Evolutionary conservation across 1,140 invertebrate genomes (phyloP).

Genomic region (Brachionus sp.): DNA sequence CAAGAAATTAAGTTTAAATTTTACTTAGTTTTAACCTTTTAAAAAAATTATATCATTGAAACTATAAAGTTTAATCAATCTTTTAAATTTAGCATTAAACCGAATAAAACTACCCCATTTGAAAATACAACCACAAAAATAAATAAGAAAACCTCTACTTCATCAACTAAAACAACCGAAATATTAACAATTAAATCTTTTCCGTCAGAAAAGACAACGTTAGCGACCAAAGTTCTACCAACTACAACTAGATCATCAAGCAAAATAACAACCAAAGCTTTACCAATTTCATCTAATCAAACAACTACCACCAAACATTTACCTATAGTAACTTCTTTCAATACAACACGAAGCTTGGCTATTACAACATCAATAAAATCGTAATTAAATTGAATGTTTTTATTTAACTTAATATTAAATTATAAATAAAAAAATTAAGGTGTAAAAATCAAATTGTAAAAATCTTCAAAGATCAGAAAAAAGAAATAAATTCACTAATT

Average conservation of each 20-base stretch:
- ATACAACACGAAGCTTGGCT: neutral
- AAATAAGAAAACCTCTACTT: too few relatives aligned
- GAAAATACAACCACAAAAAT: neutral
- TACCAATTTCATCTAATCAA: neutral
- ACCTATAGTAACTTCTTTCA: too few relatives aligned
- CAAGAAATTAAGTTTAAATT: too few relatives aligned
- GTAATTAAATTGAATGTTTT: neutral
- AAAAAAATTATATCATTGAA: too few relatives aligned
- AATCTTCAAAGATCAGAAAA: neutral
- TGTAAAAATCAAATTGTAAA: neutral
- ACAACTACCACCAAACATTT: neutral
- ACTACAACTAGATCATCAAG: neutral
- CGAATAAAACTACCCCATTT: neutral
- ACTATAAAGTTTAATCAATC: too few relatives aligned
- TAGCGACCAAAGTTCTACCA: neutral
- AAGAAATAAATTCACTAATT: constrained; percentile 12
- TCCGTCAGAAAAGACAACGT: neutral
- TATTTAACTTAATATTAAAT: too few relatives aligned
- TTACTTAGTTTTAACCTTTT: too few relatives aligned
- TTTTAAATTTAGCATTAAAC: neutral
- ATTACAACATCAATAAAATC: neutral
- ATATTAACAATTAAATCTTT: neutral
- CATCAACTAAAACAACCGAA: neutral
- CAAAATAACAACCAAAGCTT: neutral
- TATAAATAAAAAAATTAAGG: neutral